Base-by-base conservation (phyloP, 2,113 vertebrate species). In the Nothoprocta pentlandii region DNA sequence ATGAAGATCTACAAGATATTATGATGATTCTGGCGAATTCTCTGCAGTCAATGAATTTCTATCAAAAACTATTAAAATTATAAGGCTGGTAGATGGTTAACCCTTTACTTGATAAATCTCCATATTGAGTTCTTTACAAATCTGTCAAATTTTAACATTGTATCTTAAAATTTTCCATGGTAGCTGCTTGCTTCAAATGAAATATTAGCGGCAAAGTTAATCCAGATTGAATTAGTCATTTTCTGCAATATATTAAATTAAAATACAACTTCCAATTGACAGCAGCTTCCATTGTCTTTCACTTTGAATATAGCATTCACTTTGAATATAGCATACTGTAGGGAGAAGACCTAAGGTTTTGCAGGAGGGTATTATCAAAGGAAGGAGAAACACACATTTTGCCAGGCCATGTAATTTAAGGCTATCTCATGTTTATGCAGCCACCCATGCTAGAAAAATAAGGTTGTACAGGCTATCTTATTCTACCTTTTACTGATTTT, bases 31-130 rank as follows among this genome's bases (percentile, higher is more conserved):
- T 87, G 51, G 49, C 58, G 30, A 73, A 85, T 85, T 74, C 54
- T 87, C 78, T 80, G 64, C 54, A 77, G 75, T 71, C 93, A 93
- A 83, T 39, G 67, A 63, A 44, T 63, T 87, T 92, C 68, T 91
- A 32, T 77, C 77, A 89, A 67, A 46, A 87, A 87, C 47, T 69
- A 59, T 74, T 88, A 61, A 85, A 86, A 86, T 77, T 88, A 59
- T 34, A 77, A 54, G 47, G 16, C 42, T 95, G 80, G 63, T 93
- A 88, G 92, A 76, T 51, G 56, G 71, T 89, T 76, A 89, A 1
- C 30, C 46, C 16, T 87, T 89, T 61, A 85, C 87, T 91, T 93
- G 74, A 47, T 42, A 90, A 91, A 87, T 85, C 87, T 82, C 62
- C 26, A 16, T 54, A 49, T 83, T 85, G 89, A 87, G 67, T 73